Conservation (phyloP, 2,113 vertebrate genomes). For the Lamprotornis superbus region DNA sequence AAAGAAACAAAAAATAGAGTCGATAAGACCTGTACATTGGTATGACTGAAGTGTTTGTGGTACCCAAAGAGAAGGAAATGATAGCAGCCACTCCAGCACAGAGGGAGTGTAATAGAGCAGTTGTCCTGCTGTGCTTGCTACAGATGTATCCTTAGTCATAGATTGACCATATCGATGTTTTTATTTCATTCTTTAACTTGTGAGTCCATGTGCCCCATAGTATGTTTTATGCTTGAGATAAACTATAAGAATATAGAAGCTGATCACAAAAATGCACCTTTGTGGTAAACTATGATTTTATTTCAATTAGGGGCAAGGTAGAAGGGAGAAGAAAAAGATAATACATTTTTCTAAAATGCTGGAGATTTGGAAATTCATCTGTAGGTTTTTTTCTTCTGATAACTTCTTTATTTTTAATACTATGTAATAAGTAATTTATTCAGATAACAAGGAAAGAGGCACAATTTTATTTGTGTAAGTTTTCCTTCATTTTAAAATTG, state of each 20-base stretch:
- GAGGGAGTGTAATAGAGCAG: not conserved
- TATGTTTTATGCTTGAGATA: not conserved
- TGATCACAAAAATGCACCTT: not conserved
- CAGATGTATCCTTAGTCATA: not conserved
- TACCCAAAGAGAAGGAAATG: not conserved
- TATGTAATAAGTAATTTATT: not conserved
- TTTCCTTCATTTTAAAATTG: not conserved
- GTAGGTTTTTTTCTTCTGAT: not conserved
- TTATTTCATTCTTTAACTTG: not conserved
- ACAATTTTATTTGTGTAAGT: not conserved
- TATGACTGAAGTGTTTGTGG: not conserved
- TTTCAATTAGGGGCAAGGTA: not conserved
- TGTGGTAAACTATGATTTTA: not conserved
- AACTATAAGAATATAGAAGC: not conserved
- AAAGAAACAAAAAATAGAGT: not conserved
- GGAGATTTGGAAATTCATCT: not conserved
- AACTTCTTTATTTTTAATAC: not conserved
- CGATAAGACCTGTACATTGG: not conserved
- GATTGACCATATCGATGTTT: rapidly evolving
- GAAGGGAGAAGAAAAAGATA: not conserved
- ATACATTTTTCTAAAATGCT: not conserved
- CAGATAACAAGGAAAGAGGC: not conserved
- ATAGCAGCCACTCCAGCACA: not conserved
- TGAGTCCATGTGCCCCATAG: not conserved
- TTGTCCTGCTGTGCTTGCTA: not conserved